Percentiles rank a stretch among this genome's conserved stretches.
These are phyloP conservation scores for Cosmopolites sordidus DNA, from an alignment of 2,888 invertebrate genomes.

Conservation along the genomic window DNA sequence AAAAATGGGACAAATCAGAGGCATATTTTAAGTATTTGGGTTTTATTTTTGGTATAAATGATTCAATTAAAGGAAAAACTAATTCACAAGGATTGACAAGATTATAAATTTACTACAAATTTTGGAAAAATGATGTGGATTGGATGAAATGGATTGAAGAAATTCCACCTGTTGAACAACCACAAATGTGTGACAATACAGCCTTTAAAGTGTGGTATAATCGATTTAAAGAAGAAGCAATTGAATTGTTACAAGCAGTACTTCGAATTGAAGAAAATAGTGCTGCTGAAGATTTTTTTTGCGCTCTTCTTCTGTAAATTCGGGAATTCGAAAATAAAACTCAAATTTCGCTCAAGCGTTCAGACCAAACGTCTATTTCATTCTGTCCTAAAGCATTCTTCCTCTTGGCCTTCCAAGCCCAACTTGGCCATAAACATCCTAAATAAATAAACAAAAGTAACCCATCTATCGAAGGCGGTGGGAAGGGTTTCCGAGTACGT, in stretches of 20 bases:
- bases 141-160: slow-evolving; percentile 71
- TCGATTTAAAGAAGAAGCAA: slow-evolving; percentile 58
- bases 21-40: slow-evolving; percentile 85
- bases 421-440: too few species aligned
- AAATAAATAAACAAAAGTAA: too few species aligned
- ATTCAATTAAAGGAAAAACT: slow-evolving; percentile 77
- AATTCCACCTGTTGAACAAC: slow-evolving; percentile 84
- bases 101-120: slow-evolving; percentile 58
- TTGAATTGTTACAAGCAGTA: slow-evolving; percentile 59
- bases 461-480: too few species aligned
- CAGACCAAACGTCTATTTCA: too few species aligned
- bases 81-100: slow-evolving; percentile 53
- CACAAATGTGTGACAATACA: slow-evolving; percentile 95
- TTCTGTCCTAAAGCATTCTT: too few species aligned
- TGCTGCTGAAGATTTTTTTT: too few species aligned
- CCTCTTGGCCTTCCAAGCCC: too few species aligned
- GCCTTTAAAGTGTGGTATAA: slow-evolving; percentile 82
- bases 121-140: slow-evolving; percentile 61
- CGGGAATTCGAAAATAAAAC: too few species aligned
- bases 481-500: too few species aligned
- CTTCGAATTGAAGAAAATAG: slow-evolving; percentile 61
- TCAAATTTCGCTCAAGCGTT: too few species aligned
- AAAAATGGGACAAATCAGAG: slow-evolving; percentile 77
- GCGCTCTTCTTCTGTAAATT: too few species aligned
- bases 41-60: slow-evolving; percentile 82